Evolutionary conservation across 2,113 vertebrate genomes (phyloP), one percentile per base, ranked within the genome.

Genomic region (Morone saxatilis): DNA sequence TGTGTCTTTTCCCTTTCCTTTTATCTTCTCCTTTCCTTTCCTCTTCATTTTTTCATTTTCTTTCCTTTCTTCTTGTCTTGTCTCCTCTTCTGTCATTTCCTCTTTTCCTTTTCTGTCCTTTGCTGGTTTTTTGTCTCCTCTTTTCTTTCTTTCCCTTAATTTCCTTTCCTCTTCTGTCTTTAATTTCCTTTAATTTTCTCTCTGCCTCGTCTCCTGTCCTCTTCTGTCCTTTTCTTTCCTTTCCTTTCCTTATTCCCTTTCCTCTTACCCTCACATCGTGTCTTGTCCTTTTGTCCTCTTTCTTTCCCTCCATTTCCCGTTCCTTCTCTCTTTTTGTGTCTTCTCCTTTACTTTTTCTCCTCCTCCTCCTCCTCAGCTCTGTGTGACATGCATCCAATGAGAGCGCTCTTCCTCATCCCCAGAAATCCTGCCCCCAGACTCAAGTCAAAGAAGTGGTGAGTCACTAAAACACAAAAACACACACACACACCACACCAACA

Each of bases 381-480:
- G 81, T 99, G 98, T 78, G 98, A 99, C 95, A 99, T 99, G 98
- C 98, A 99, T 89, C 98, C 98, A 7, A 99, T 99, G 98, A 96
- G 98, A 91, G 98, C 98, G 20, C 97, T 99, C 87, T 99, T 99
- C 95, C 97, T 99, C 90, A 99, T 99, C 83, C 98, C 98, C 57
- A 96, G 98, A 94, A 99, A 99, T 91, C 97, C 98, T 0, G 97
- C 98, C 0, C 98, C 98, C 9, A 96, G 98, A 86, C 95, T 99
- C 91, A 99, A 99, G 89, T 99, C 98, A 0, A 99, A 99, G 95
- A 99, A 99, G 92, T 99, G 98, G 98, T 99, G 93, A 98, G 98
- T 89, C 66, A 70, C 25, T 3, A 14, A 61, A 25, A 41, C 40
- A 13, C 62, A 36, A 31, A 50, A n/a, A 13, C 51, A 22, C 31